Evolutionary conservation across 2,113 vertebrate genomes (phyloP), one percentile per base, ranked within the genome.

Genomic region (Madoqua kirkii): DNA sequence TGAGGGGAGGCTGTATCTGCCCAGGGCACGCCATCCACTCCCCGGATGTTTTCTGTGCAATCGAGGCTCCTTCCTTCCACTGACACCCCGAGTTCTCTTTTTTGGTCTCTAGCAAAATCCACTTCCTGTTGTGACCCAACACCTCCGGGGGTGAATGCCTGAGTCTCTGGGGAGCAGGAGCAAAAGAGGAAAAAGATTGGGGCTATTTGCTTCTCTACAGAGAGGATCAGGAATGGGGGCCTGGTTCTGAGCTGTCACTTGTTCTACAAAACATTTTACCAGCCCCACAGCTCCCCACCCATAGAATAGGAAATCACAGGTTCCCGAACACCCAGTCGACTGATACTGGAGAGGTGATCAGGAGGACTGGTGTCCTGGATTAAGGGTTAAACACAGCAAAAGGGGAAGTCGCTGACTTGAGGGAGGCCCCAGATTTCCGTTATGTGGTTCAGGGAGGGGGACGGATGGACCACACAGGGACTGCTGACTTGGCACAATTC

Each of bases 51-150:
- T 97, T 98, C 94, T 97, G 92, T 98, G 97, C 92, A 98, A 94
- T 97, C 27, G 78, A 95, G 89, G 87, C 90, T 91, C 92, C 85
- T 98, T 97, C 90, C 95, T 95, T 94, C 67, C 95, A 97, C 97
- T 93, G 93, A 96, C 76, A 97, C 96, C 95, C 95, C 29, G 71
- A 98, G 96, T 98, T 98, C 95, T 98, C 74, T 97, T 96, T 98
- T 98, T 95, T 96, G 67, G 81, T 95, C 86, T 98, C 62, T 97
- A 97, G 91, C 95, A 97, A 96, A 98, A 96, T 98, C 94, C 89
- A 97, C 97, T 98, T 98, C 98, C 98, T 98, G 95, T 97, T 98
- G 98, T 97, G 97, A 97, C 97, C 97, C 95, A 98, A 88, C 93
- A 95, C 67, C 96, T 62, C 71, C 25, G 29, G 82, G 74, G 95